Percentiles rank a stretch among this genome's conserved stretches.
Conservation (phyloP, 1,140 invertebrate species). For the Teleogryllus occipitalis region DNA sequence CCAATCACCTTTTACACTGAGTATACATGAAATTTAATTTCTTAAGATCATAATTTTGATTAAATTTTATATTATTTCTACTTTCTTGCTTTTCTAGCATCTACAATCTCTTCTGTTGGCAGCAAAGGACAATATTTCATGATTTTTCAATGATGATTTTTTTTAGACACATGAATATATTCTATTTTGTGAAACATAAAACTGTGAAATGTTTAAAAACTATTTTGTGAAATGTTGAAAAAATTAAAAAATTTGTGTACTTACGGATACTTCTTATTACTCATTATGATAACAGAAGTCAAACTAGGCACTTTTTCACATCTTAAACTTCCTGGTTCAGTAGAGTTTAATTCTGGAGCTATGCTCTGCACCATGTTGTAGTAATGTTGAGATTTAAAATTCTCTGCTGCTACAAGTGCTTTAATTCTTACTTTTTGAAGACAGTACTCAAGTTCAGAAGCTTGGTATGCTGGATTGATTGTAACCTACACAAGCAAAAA, state of each 20-base stretch:
- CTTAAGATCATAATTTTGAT: too few relatives aligned
- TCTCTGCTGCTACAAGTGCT: conserved; percentile 57
- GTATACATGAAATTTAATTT: too few relatives aligned
- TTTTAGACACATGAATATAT: too few relatives aligned
- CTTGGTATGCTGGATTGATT: conserved; percentile 76
- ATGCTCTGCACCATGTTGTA: conserved; percentile 52
- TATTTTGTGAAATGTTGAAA: background rate
- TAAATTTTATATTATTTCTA: too few relatives aligned
- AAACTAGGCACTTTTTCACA: conserved; percentile 30
- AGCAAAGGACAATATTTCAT: too few relatives aligned
- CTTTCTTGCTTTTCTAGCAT: too few relatives aligned
- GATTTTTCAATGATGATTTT: too few relatives aligned
- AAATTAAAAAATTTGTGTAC: background rate
- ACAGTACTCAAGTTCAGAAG: conserved; percentile 67
- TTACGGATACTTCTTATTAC: background rate
- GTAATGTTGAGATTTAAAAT: conserved; percentile 61
- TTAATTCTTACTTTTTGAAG: conserved; percentile 69
- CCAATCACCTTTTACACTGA: too few relatives aligned
- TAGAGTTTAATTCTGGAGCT: conserved; percentile 24
- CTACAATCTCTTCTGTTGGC: too few relatives aligned
- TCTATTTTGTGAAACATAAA: too few relatives aligned
- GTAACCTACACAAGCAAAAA: conserved; percentile 46
- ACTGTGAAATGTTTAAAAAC: too few relatives aligned
- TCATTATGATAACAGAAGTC: background rate
- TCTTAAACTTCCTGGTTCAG: conserved; percentile 33